phyloP scores from a whole-genome alignment of 2,888 invertebrate genomes.

The Cynaeus angustus region DNA sequence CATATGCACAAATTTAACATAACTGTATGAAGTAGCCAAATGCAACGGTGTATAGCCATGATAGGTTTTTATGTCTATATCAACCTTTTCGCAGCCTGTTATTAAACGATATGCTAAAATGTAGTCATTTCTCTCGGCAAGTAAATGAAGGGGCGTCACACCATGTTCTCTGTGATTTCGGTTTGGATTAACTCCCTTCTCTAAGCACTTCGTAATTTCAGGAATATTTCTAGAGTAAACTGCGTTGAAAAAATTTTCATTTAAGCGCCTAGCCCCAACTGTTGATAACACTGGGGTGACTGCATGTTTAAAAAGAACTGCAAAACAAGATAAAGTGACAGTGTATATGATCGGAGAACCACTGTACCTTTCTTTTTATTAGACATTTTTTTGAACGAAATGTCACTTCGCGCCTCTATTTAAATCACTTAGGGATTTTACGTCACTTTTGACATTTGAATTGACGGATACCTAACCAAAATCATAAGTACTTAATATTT shows the following conservation, averaged over 20 bases:
- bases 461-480: conserved; percentile 40
- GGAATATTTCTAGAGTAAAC: conserved; percentile 15
- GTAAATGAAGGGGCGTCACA: conserved; percentile 27
- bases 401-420: conserved; percentile 8
- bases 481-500: conserved; percentile 34
- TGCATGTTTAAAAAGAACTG: background rate
- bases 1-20: conserved; percentile 38
- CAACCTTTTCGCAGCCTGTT: background rate
- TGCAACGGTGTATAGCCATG: conserved; percentile 28
- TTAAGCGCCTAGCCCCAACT: background rate
- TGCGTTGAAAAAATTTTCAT: conserved; percentile 23
- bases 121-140: conserved; percentile 30
- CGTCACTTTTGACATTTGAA: conserved; percentile 10
- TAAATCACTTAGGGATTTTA: conserved; percentile 21
- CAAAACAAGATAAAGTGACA: background rate
- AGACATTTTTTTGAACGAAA: background rate
- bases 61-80: conserved; percentile 3
- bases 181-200: conserved; percentile 21
- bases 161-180: background rate
- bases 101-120: conserved; percentile 18
- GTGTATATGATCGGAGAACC: no score
- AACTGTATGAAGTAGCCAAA: conserved; percentile 6
- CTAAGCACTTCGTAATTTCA: conserved; percentile 11
- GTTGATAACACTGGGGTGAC: background rate
- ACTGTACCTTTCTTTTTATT: no score